Percentiles rank a stretch among this genome's conserved stretches.
Evolutionary conservation across 1,140 invertebrate genomes (phyloP).

Genomic region (Caerostris extrusa): DNA sequence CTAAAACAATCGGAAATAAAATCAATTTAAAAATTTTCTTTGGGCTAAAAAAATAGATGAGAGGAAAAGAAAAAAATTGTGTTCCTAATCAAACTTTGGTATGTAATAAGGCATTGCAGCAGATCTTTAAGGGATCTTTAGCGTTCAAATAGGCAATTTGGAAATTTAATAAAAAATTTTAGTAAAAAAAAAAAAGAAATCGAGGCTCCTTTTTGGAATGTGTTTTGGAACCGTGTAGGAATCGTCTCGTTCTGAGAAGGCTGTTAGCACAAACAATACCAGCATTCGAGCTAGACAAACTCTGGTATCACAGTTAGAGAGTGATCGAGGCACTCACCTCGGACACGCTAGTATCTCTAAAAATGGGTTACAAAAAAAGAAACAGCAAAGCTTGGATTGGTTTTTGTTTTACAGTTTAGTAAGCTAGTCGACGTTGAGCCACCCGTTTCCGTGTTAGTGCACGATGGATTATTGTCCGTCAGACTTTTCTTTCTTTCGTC

Average conservation of each 20-base stretch:
- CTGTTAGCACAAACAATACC: slow-evolving; percentile 20
- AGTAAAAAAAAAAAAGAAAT: neutral
- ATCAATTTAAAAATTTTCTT: neutral
- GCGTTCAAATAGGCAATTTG: neutral
- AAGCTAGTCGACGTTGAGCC: neutral
- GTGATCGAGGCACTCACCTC: slow-evolving; percentile 10
- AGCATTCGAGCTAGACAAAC: slow-evolving; percentile 28
- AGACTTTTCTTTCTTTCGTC: neutral
- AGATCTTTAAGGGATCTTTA: neutral
- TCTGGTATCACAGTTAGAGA: slow-evolving; percentile 65
- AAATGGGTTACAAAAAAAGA: neutral
- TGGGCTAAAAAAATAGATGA: neutral
- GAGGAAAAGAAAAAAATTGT: too few relatives aligned
- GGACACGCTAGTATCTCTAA: neutral
- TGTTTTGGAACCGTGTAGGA: slow-evolving; percentile 26
- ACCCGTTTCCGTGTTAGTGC: neutral
- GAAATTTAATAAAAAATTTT: neutral
- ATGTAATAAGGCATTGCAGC: neutral
- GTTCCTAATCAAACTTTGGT: neutral
- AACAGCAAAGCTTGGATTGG: neutral
- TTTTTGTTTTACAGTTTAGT: neutral
- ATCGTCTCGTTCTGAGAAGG: neutral
- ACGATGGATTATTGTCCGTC: neutral
- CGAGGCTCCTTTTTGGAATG: neutral
- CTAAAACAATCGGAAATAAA: neutral